These are phyloP conservation scores for Scyliorhinus canicula DNA, from an alignment of 2,797 vertebrate species.

Conservation along the genomic window DNA sequence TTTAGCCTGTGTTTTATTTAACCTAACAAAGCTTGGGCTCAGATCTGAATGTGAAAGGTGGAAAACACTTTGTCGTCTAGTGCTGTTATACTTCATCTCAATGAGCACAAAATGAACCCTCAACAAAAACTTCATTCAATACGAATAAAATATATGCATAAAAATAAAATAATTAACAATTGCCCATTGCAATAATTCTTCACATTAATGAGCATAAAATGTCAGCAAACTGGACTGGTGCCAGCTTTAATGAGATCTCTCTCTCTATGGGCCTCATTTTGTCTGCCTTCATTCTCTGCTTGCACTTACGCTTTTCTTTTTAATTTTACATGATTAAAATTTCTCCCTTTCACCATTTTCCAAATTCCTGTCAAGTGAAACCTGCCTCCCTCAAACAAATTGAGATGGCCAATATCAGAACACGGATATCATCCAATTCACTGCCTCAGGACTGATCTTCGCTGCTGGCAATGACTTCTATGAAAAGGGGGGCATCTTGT, in stretches of 20 bases:
- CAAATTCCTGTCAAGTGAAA: background rate
- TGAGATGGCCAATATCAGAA: background rate
- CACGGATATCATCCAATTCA: background rate
- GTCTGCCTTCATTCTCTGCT: background rate
- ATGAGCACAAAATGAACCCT: background rate
- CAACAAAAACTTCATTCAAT: background rate
- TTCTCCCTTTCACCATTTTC: background rate
- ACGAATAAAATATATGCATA: constrained; percentile 29
- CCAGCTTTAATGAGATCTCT: constrained; percentile 6
- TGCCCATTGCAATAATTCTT: constrained; percentile 14
- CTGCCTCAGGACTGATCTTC: background rate
- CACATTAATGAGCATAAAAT: constrained; percentile 10
- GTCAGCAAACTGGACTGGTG: background rate
- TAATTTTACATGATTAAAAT: background rate
- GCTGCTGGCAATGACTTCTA: too few relatives aligned
- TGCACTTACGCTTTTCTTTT: background rate
- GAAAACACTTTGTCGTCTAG: background rate
- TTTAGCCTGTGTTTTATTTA: background rate
- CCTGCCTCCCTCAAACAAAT: background rate
- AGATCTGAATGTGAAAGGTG: background rate
- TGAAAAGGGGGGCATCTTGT: background rate
- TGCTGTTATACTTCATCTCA: background rate
- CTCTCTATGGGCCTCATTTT: constrained; percentile 20
- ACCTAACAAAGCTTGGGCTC: background rate
- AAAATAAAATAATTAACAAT: constrained; percentile 20